Conservation (phyloP, 1,140 invertebrate genomes). For the Caenorhabditis briggsae region DNA sequence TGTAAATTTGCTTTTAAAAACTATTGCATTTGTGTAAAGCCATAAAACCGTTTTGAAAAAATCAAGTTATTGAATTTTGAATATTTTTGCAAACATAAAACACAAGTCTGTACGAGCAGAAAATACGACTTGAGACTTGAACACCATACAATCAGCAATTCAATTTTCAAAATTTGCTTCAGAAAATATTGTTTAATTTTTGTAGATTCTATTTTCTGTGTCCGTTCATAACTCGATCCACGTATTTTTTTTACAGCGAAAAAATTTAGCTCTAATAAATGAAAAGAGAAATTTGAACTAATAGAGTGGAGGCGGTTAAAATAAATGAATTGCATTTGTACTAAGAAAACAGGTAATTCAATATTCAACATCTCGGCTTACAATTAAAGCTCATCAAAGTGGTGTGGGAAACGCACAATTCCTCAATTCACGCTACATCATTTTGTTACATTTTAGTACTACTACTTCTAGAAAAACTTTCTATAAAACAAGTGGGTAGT, state of each 20-base stretch:
- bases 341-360: constrained; percentile 47
- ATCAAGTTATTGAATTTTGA: too few relatives aligned
- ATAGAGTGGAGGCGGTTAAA: constrained; percentile 15
- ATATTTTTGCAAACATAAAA: too few relatives aligned
- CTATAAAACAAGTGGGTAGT: too few relatives aligned
- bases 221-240: not conserved
- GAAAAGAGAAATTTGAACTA: constrained; percentile 21
- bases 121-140: too few relatives aligned
- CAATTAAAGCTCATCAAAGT: constrained; percentile 47
- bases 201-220: too few relatives aligned
- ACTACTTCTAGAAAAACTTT: too few relatives aligned
- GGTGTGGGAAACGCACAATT: constrained; percentile 46
- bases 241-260: not conserved
- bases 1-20: constrained; percentile 8
- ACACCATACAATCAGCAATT: too few relatives aligned
- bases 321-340: constrained; percentile 4
- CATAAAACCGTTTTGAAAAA: constrained; percentile 5
- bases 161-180: too few relatives aligned
- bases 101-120: too few relatives aligned
- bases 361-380: constrained; percentile 37
- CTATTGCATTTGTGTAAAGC: constrained; percentile 23
- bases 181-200: too few relatives aligned
- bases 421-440: not conserved
- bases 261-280: not conserved
- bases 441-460: constrained; percentile 22